These are phyloP conservation scores for Vespertilio murinus DNA, from an alignment of 2,797 vertebrate species.

Conservation along the genomic window DNA sequence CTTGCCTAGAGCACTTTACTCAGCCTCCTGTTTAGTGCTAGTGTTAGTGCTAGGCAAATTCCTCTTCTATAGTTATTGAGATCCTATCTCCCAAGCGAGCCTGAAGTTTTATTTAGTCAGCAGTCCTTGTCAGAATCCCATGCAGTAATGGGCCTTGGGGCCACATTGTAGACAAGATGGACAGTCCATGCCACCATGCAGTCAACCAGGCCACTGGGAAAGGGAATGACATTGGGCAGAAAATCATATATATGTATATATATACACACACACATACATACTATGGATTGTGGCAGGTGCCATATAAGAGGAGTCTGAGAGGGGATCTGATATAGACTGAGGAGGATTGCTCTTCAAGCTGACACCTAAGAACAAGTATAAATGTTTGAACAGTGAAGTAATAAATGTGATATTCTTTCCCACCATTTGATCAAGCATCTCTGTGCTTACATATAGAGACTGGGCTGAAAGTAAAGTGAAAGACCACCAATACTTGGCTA, in stretches of 20 bases:
- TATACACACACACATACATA: no score
- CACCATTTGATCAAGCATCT: slow-evolving; percentile 21
- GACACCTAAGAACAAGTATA: neutral
- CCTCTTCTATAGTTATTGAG: neutral
- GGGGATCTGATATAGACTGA: neutral
- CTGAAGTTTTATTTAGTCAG: neutral
- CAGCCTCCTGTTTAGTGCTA: neutral
- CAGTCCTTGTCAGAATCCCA: neutral
- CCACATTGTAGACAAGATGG: neutral
- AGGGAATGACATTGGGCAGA: neutral
- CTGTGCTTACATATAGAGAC: neutral
- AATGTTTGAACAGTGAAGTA: slow-evolving; percentile 17
- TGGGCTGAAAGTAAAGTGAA: slow-evolving; percentile 37
- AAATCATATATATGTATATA: neutral
- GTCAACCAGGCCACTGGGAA: neutral
- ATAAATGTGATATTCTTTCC: slow-evolving; percentile 21
- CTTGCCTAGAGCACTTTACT: neutral
- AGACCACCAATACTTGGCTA: neutral
- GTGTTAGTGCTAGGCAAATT: neutral
- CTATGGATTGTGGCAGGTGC: neutral
- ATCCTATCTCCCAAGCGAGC: neutral
- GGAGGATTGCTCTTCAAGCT: neutral
- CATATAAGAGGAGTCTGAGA: neutral
- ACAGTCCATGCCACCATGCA: neutral
- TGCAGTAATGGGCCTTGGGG: neutral